Conservation (phyloP, 35 echinoderm and acorn worm species). For the Apostichopus californicus region DNA sequence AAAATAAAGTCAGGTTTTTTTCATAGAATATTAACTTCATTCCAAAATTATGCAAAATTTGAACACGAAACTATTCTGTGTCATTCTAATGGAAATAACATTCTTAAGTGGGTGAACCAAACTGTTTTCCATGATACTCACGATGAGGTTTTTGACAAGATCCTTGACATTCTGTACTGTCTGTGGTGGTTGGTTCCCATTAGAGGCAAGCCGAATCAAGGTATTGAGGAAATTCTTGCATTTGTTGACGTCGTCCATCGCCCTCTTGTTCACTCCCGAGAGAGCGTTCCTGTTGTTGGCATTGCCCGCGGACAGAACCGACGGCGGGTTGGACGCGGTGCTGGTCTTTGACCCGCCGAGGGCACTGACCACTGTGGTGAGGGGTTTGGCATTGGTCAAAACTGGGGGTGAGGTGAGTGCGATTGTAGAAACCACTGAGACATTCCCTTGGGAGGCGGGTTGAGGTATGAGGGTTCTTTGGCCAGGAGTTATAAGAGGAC, state of each 20-base stretch:
- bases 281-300: not conserved
- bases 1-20: too few species aligned
- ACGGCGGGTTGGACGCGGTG: not conserved
- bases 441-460: conserved; percentile 6
- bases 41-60: too few species aligned
- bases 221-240: conserved; percentile 98
- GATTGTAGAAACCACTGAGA: conserved; percentile 46
- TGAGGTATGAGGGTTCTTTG: conserved; percentile 48
- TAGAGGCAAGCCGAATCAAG: conserved; percentile 93
- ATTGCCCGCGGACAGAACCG: not conserved
- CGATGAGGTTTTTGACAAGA: conserved; percentile 95
- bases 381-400: conserved; percentile 45
- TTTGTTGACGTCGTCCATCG: conserved; percentile 97
- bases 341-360: conserved; percentile 43
- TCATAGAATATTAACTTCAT: too few species aligned
- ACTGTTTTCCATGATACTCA: conserved; percentile 57
- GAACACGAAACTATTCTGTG: too few species aligned
- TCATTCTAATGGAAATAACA: too few species aligned
- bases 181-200: conserved; percentile 90
- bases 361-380: conserved; percentile 42
- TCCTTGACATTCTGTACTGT: conserved; percentile 94
- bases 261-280: conserved; percentile 38
- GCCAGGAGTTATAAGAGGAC: conserved; percentile 15
- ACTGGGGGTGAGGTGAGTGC: conserved; percentile 45
- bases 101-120: too few species aligned